These are phyloP conservation scores for Linyphia triangularis DNA, from an alignment of 2,888 invertebrate genomes.

Conservation along the genomic window DNA sequence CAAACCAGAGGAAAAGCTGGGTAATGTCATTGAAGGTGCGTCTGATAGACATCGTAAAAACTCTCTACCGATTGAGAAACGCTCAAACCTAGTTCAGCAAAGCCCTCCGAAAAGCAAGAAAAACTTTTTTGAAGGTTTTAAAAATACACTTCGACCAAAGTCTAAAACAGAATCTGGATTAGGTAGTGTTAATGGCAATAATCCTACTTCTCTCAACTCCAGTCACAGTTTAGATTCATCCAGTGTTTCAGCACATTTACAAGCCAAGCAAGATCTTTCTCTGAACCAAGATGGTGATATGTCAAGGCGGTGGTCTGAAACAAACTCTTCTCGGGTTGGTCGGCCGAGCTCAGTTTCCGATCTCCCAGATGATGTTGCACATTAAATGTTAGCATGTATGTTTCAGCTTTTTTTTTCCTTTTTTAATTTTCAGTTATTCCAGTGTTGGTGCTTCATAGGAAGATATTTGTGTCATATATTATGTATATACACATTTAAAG, in stretches of 20 bases:
- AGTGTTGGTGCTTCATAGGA: constrained; percentile 60
- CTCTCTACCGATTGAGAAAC: constrained; percentile 69
- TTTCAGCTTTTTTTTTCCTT: constrained; percentile 48
- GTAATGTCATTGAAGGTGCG: constrained; percentile 8
- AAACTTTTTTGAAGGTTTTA: constrained; percentile 76
- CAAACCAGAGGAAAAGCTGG: constrained; percentile 32
- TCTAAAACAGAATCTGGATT: constrained; percentile 72
- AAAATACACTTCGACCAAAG: constrained; percentile 73
- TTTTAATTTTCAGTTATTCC: constrained; percentile 60
- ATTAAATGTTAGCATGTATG: constrained; percentile 65
- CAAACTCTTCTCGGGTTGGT: constrained; percentile 67
- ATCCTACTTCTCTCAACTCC: constrained; percentile 68
- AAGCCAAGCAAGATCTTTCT: constrained; percentile 59
- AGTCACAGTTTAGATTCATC: constrained; percentile 76
- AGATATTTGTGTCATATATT: constrained; percentile 35
- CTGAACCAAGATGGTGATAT: constrained; percentile 72
- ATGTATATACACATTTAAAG: constrained; percentile 9
- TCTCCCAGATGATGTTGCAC: constrained; percentile 69
- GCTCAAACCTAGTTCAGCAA: constrained; percentile 69
- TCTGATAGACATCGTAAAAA: constrained; percentile 68
- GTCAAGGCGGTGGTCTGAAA: constrained; percentile 76
- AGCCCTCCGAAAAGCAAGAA: constrained; percentile 74
- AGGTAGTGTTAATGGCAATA: constrained; percentile 63
- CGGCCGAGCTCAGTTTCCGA: constrained; percentile 75
- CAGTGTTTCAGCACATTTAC: constrained; percentile 62